Evolutionary conservation across 37 sponge, comb jelly and placozoan species (phyloP).

Genomic region (Lycopodina hypogea): DNA sequence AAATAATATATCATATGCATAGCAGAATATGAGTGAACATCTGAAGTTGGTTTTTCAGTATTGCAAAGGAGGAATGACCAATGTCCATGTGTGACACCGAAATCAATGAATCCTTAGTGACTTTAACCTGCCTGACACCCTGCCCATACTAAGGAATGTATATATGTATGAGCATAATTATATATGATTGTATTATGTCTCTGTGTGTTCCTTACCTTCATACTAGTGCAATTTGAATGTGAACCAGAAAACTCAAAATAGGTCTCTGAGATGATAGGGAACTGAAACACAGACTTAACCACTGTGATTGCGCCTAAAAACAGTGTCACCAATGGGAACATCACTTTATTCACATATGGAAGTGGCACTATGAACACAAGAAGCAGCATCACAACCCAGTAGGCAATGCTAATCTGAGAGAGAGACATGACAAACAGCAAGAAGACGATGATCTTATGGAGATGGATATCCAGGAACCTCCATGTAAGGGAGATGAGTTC

Average conservation of each 20-base stretch:
- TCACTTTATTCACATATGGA: slow-evolving; percentile 36
- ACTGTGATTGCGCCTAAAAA: slow-evolving; percentile 34
- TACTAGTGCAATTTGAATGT: neutral
- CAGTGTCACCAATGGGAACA: slow-evolving; percentile 54
- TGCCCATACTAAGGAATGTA: too few species aligned
- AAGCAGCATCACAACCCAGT: slow-evolving; percentile 50
- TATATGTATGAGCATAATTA: too few species aligned
- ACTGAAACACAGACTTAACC: slow-evolving; percentile 53
- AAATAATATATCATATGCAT: too few species aligned
- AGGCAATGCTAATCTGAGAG: slow-evolving; percentile 42
- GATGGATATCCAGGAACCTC: slow-evolving; percentile 63
- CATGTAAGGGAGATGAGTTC: slow-evolving; percentile 38
- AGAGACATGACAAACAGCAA: slow-evolving; percentile 44
- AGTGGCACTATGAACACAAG: slow-evolving; percentile 31
- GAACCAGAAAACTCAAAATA: slow-evolving; percentile 10
- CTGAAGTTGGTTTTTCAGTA: too few species aligned
- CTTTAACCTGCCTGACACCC: too few species aligned
- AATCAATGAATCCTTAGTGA: too few species aligned
- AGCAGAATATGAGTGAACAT: too few species aligned
- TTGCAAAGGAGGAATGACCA: too few species aligned
- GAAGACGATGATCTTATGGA: slow-evolving; percentile 54
- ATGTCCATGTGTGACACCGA: too few species aligned
- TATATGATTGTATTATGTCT: too few species aligned
- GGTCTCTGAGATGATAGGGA: slow-evolving; percentile 15
- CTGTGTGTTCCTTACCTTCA: neutral